These are phyloP conservation scores for Odontomyia ornata DNA, from an alignment of 2,888 invertebrate genomes.

Conservation along the genomic window DNA sequence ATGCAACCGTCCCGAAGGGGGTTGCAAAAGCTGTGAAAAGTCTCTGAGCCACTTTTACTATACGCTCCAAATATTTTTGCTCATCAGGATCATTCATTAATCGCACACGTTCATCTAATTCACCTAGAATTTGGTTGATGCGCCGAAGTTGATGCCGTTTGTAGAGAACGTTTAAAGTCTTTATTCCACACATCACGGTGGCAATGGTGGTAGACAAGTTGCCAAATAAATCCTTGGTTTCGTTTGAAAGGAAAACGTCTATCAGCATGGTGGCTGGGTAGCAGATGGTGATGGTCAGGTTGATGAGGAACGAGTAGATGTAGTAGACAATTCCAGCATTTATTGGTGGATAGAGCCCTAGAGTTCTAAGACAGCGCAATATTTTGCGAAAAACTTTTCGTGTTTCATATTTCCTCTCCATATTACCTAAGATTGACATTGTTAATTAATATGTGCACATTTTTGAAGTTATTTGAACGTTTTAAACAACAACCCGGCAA, in stretches of 20 bases:
- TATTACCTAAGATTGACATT: neutral
- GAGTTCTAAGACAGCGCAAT: neutral
- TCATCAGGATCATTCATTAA: slow-evolving; percentile 50
- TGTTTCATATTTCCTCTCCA: neutral
- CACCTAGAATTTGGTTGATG: neutral
- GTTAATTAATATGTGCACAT: too few relatives aligned
- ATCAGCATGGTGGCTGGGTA: neutral
- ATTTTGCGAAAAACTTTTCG: neutral
- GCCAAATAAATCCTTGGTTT: neutral
- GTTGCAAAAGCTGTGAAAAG: slow-evolving; percentile 55
- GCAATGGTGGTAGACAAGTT: neutral
- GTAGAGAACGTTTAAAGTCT: neutral
- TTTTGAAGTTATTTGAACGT: too few relatives aligned
- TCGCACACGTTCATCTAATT: neutral
- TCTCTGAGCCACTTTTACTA: slow-evolving; percentile 52
- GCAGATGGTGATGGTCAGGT: neutral
- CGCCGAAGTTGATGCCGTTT: neutral
- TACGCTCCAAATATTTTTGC: slow-evolving; percentile 50
- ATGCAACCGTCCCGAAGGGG: slow-evolving; percentile 51
- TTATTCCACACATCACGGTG: neutral
- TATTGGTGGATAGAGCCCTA: neutral
- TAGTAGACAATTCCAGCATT: neutral
- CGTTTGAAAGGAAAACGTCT: neutral
- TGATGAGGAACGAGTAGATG: neutral
- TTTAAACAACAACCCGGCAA: too few relatives aligned